These are phyloP conservation scores for Hyaena hyaena DNA, from an alignment of 2,113 vertebrate genomes.

Conservation along the genomic window DNA sequence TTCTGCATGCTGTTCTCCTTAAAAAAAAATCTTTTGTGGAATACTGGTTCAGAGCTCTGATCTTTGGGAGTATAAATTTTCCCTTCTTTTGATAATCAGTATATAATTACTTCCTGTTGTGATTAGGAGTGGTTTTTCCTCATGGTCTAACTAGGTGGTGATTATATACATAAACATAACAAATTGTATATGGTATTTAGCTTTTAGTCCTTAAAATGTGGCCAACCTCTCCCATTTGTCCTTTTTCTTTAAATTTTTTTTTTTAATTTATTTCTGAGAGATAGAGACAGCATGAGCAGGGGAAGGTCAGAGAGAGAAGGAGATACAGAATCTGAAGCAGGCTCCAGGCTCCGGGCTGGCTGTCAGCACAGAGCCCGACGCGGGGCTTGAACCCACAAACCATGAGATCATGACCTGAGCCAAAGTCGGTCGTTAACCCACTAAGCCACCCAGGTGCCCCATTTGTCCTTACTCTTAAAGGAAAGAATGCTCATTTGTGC, in stretches of 20 bases:
- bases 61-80: background rate
- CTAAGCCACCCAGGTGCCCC: too few relatives aligned
- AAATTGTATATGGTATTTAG: background rate
- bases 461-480: background rate
- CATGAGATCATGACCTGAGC: too few relatives aligned
- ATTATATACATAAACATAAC: background rate
- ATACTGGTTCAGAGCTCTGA: background rate
- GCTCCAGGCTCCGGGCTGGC: too few relatives aligned
- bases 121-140: background rate
- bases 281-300: too few relatives aligned
- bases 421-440: too few relatives aligned
- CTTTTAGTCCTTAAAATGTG: slow-evolving; percentile 17
- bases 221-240: background rate
- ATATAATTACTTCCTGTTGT: background rate
- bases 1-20: background rate
- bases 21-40: background rate
- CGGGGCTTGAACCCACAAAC: too few relatives aligned
- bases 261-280: too few relatives aligned
- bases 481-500: background rate
- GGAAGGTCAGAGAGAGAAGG: too few relatives aligned
- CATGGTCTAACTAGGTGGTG: background rate
- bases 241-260: background rate
- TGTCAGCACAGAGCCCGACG: too few relatives aligned
- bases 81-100: background rate
- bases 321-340: too few relatives aligned